phyloP scores from a whole-genome alignment of 2,797 vertebrate species.

The Macroramphosus scolopax region DNA sequence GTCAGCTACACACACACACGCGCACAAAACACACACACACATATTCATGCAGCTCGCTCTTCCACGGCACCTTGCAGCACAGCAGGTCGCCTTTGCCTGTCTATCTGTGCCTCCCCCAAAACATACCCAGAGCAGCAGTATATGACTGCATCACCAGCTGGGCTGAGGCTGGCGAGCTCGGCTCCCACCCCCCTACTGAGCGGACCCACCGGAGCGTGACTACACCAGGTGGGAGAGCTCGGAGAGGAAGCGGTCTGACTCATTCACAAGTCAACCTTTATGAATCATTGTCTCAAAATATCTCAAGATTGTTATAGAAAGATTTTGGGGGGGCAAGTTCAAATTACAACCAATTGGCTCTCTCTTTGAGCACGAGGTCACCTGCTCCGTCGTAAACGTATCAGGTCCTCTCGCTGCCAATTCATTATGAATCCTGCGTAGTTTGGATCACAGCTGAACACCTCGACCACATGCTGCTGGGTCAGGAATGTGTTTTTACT shows the following conservation, averaged over 20 bases:
- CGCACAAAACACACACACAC: slow-evolving; percentile 18
- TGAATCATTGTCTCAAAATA: slow-evolving; percentile 23
- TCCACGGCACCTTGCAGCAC: slow-evolving; percentile 45
- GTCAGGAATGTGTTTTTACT: too few relatives aligned
- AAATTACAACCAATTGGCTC: neutral
- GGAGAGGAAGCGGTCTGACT: slow-evolving; percentile 41
- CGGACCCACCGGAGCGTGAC: slow-evolving; percentile 35
- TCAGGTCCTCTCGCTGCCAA: too few relatives aligned
- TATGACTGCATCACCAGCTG: slow-evolving; percentile 44
- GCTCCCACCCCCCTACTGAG: slow-evolving; percentile 12
- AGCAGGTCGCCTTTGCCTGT: slow-evolving; percentile 51
- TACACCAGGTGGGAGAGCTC: slow-evolving; percentile 51
- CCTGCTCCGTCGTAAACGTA: too few relatives aligned
- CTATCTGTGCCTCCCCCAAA: slow-evolving; percentile 49
- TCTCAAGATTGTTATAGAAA: slow-evolving; percentile 2
- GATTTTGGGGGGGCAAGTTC: neutral
- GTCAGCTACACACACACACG: slow-evolving; percentile 11
- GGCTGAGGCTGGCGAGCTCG: slow-evolving; percentile 27
- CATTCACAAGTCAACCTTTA: slow-evolving; percentile 17
- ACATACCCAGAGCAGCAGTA: slow-evolving; percentile 39
- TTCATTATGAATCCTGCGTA: too few relatives aligned
- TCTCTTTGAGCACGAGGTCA: too few relatives aligned
- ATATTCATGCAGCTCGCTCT: slow-evolving; percentile 23
- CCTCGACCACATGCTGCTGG: too few relatives aligned
- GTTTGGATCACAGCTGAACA: too few relatives aligned